Evolutionary conservation across 1,140 invertebrate species (phyloP).

Genomic region (Orussus abietinus): DNA sequence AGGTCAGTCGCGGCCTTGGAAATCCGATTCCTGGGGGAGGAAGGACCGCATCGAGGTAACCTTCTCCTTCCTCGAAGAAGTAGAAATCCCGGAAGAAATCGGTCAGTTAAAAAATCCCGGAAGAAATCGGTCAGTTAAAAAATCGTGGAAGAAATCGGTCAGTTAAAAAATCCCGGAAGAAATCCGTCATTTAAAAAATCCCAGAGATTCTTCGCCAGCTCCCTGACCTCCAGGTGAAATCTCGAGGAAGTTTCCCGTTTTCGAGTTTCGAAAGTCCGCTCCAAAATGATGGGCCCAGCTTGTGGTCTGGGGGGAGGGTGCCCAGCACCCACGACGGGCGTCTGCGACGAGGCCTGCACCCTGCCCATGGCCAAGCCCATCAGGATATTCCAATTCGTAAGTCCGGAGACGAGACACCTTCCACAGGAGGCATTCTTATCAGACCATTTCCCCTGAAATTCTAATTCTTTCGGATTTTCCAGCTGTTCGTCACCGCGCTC

Average conservation of each 20-base stretch:
- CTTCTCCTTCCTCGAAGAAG: too few relatives aligned
- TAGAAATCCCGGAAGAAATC: too few relatives aligned
- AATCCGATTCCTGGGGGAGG: too few relatives aligned
- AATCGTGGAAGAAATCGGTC: too few relatives aligned
- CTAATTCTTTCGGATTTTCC: conserved; percentile 1
- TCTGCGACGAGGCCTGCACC: conserved; percentile 11
- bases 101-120: too few relatives aligned
- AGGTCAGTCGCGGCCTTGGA: too few relatives aligned
- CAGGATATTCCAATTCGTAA: conserved; percentile 37
- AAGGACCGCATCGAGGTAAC: too few relatives aligned
- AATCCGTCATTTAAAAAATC: background rate
- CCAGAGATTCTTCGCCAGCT: too few relatives aligned
- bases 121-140: too few relatives aligned
- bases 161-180: background rate
- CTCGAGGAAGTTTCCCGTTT: too few relatives aligned
- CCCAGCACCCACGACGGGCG: background rate
- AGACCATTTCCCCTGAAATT: background rate
- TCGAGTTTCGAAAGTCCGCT: too few relatives aligned
- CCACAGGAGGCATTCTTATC: conserved; percentile 1
- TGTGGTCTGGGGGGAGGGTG: conserved; percentile 4
- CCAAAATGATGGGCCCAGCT: conserved; percentile 4
- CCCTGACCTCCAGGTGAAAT: too few relatives aligned
- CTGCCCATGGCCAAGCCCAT: conserved; percentile 30
- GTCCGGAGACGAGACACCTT: conserved; percentile 11
- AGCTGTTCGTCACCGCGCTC: conserved; percentile 21